phyloP scores from a whole-genome alignment of 2,888 invertebrate species.

The Dryobota labecula region DNA sequence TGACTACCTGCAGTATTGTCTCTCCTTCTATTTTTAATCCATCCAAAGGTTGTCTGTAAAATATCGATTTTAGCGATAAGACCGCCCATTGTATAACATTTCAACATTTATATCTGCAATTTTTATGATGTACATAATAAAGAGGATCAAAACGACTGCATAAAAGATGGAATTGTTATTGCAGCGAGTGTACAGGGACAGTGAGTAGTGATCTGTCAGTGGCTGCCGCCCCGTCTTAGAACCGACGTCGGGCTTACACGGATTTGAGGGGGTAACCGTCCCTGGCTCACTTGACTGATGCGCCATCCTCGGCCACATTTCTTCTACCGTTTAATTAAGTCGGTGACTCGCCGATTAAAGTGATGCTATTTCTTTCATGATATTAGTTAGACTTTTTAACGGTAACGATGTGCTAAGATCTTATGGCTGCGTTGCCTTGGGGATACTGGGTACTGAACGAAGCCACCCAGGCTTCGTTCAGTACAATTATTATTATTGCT shows the following conservation, averaged over 20 bases:
- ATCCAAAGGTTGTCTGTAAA: too few relatives aligned
- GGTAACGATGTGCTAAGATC: constrained; percentile 7
- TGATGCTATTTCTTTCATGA: constrained; percentile 33
- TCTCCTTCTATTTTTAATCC: too few relatives aligned
- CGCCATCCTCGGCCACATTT: constrained; percentile 67
- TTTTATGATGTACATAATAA: too few relatives aligned
- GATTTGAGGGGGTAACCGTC: constrained; percentile 77
- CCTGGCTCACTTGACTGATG: constrained; percentile 78
- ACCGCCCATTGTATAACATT: too few relatives aligned
- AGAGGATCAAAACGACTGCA: constrained; percentile 52
- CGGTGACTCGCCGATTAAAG: constrained; percentile 56
- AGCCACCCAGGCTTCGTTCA: too few relatives aligned
- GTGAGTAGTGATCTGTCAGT: constrained; percentile 82
- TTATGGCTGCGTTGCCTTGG: neutral
- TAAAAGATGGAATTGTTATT: constrained; percentile 65
- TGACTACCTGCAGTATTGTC: too few relatives aligned
- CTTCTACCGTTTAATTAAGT: constrained; percentile 67
- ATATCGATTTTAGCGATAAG: too few relatives aligned
- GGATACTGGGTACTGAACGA: neutral
- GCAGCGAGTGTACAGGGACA: constrained; percentile 66
- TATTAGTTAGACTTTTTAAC: constrained; percentile 29
- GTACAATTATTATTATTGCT: too few relatives aligned
- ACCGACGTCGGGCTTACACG: constrained; percentile 75
- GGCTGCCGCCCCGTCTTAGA: constrained; percentile 65
- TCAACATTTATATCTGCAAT: too few relatives aligned